These are phyloP conservation scores for Quadroppia sp. DNA, from an alignment of 2,888 invertebrate genomes.

Conservation along the genomic window DNA sequence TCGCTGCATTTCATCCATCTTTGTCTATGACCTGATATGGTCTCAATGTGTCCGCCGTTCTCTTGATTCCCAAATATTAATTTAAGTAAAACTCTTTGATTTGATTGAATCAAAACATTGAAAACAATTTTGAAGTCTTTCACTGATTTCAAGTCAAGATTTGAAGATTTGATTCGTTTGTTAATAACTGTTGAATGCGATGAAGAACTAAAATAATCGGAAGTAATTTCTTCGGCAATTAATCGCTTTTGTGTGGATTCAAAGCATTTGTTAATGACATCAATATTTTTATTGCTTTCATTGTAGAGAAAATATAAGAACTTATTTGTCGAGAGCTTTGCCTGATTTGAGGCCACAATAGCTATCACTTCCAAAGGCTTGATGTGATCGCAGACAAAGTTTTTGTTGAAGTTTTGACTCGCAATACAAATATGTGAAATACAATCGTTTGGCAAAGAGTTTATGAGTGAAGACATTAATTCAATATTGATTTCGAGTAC, in stretches of 20 bases:
- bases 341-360: neutral
- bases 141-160: neutral
- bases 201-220: slow-evolving; percentile 21
- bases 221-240: slow-evolving; percentile 3
- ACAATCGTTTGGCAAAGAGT: slow-evolving; percentile 6
- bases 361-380: neutral
- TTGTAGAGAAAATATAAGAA: slow-evolving; percentile 26
- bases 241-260: neutral
- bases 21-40: slow-evolving; percentile 8
- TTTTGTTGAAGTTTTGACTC: neutral
- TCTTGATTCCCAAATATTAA: slow-evolving; percentile 17
- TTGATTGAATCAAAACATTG: slow-evolving; percentile 29
- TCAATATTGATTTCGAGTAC: slow-evolving; percentile 13
- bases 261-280: neutral
- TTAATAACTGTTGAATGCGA: slow-evolving; percentile 17
- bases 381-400: slow-evolving; percentile 9
- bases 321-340: slow-evolving; percentile 6
- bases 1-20: slow-evolving; percentile 7
- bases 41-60: too few relatives aligned
- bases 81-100: slow-evolving; percentile 30
- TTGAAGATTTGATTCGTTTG: neutral
- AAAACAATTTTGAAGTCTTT: slow-evolving; percentile 15
- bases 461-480: neutral
- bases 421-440: slow-evolving; percentile 10
- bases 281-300: slow-evolving; percentile 26